Evolutionary conservation across 2,888 invertebrate species (phyloP), one percentile per base, ranked within the genome.

Genomic region (Mythimna ferrago): DNA sequence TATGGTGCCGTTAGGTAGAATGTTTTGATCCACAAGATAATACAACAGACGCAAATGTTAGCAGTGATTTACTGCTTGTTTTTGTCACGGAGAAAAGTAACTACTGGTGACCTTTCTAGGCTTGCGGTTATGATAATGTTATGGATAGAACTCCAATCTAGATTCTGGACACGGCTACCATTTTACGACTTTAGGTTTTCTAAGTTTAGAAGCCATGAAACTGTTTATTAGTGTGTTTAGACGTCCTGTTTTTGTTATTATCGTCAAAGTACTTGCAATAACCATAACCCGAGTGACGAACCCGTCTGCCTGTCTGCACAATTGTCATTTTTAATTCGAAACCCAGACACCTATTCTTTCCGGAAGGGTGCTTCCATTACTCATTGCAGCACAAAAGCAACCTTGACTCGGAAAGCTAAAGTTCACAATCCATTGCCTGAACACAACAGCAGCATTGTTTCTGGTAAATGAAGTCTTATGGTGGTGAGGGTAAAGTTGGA

Each of bases 291-390:
- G 71, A 73, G 66, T 77, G 73, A 74, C 75, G 71, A 78, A 78
- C 71, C 65, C 61, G 71, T 69, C 69, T 67, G 80, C 64, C 69
- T 70, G 73, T 65, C 80, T 67, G 72, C 66, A 63, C 78, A 84
- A 83, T 84, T 84, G 84, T 86, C 80, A 78, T 87, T 90, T 90
- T 90, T 92, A 91, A 92, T 92, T 92, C 88, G 88, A 90, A 90
- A 88, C 88, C 90, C 92, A 93, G 92, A 91, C 91, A 88, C 90
- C 86, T 88, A 89, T 90, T 87, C 87, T 83, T 83, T 79, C 79
- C 81, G 89, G 86, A 80, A 78, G 83, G 78, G 81, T 77, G 76
- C 70, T 69, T 80, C 41, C 48, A 66, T 56, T 32, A 61, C 48
- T 57, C 14, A 57, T 57, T 2, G 5, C 71, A 71, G 51, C 3